Conservation (phyloP, 92 coral and sea anemone species). For the Blastomussa wellsi region DNA sequence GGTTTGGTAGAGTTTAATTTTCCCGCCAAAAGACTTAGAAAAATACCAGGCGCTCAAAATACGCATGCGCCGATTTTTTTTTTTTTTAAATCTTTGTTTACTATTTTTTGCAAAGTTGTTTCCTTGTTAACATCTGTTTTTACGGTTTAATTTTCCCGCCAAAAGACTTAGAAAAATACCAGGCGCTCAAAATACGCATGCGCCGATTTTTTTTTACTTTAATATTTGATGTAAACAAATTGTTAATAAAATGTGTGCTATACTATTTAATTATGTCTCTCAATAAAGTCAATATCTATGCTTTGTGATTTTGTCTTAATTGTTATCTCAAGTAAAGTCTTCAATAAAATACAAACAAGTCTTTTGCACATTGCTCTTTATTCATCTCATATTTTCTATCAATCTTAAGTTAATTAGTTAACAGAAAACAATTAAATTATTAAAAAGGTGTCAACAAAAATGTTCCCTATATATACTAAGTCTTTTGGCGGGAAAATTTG, state of each 20-base stretch:
- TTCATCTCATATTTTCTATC: neutral
- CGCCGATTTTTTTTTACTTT: constrained; percentile 15
- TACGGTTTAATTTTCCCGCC: no score
- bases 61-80: constrained; percentile 30
- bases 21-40: neutral
- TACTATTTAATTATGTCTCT: no score
- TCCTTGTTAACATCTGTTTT: neutral
- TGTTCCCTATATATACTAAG: neutral
- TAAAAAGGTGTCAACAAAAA: neutral
- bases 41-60: constrained; percentile 11
- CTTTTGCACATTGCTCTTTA: neutral
- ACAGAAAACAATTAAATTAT: neutral
- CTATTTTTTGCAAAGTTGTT: neutral
- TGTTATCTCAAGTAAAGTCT: no score
- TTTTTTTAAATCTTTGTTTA: no score
- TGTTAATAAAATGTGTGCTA: no score
- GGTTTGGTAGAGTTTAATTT: neutral
- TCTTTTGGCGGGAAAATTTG: constrained; percentile 27
- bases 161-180: neutral
- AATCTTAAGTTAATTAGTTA: neutral
- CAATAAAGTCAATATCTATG: neutral
- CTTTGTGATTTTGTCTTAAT: neutral
- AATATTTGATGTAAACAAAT: no score
- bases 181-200: constrained; percentile 20
- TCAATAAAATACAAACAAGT: neutral